These are phyloP conservation scores for Coregonus ussuriensis DNA, from an alignment of 2,797 vertebrate species.

Conservation along the genomic window DNA sequence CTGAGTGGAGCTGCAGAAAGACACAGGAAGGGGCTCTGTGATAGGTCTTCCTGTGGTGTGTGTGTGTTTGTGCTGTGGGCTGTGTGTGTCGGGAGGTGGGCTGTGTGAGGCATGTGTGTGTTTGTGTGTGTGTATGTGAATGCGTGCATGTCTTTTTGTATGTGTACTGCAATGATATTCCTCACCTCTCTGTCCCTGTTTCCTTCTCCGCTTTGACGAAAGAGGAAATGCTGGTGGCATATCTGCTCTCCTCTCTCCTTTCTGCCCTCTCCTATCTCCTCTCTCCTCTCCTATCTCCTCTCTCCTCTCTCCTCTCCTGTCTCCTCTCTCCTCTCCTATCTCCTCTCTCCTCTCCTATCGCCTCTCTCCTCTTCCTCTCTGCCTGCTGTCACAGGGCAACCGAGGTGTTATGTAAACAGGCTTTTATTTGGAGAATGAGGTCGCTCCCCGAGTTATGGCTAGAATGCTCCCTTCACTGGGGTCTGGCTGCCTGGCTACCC, in stretches of 20 bases:
- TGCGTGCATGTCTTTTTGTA: too few species aligned
- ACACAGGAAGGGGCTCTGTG: slow-evolving; percentile 38
- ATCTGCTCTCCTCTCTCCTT: too few species aligned
- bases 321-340: slow-evolving; percentile 17
- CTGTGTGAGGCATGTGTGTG: slow-evolving; percentile 6
- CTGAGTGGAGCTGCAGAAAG: slow-evolving; percentile 29
- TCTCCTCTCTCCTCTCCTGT: background rate
- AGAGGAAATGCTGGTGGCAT: slow-evolving; percentile 23
- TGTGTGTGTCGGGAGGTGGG: background rate
- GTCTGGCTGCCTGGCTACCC: slow-evolving; percentile 30
- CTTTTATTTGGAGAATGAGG: slow-evolving; percentile 73
- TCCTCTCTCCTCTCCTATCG: background rate
- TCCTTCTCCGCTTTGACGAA: slow-evolving; percentile 14
- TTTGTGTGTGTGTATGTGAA: too few species aligned
- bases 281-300: slow-evolving; percentile 20
- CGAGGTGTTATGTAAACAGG: slow-evolving; percentile 78
- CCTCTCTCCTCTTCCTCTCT: background rate
- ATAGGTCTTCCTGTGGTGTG: background rate
- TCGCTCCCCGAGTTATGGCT: slow-evolving; percentile 71
- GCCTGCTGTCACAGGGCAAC: slow-evolving; percentile 60
- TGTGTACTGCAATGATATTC: background rate
- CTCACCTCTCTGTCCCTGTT: slow-evolving; percentile 1
- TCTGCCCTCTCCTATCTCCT: background rate
- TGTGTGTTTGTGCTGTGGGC: background rate
- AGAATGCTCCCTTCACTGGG: slow-evolving; percentile 56